A percentile compares a stretch with the other conserved stretches of the same genome.
These are phyloP conservation scores for Vulpes vulpes DNA, from an alignment of 2,113 vertebrate genomes.

Conservation along the genomic window DNA sequence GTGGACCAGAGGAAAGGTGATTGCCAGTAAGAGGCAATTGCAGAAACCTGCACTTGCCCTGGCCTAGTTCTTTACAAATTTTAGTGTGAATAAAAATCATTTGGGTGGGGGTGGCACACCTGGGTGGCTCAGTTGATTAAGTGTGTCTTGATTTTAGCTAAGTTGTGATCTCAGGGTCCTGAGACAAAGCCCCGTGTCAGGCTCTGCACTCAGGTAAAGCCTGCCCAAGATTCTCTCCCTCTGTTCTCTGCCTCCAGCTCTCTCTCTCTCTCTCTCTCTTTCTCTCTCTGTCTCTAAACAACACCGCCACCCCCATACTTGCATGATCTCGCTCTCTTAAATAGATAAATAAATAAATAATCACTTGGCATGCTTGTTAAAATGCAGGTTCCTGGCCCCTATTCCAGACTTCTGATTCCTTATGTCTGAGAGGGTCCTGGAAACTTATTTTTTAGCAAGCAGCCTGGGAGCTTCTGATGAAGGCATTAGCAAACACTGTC, in stretches of 20 bases:
- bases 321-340: not conserved
- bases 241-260: no score
- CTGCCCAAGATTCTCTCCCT: not conserved
- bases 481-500: not conserved
- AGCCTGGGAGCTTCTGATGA: not conserved
- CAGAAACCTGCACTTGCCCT: not conserved
- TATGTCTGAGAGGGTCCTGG: not conserved
- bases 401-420: not conserved
- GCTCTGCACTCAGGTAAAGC: not conserved
- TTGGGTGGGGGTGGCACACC: not conserved
- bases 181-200: not conserved
- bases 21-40: accelerated
- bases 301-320: no score
- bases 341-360: not conserved
- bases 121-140: not conserved
- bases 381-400: not conserved
- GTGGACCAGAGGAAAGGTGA: no score
- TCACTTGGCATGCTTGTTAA: not conserved
- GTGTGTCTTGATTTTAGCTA: not conserved
- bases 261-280: no score
- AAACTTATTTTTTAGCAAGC: not conserved
- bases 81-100: not conserved
- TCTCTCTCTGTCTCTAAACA: no score
- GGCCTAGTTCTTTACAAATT: not conserved
- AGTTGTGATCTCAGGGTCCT: not conserved